phyloP scores from a whole-genome alignment of 2,113 vertebrate species.

The Pelecanoides urinatrix region DNA sequence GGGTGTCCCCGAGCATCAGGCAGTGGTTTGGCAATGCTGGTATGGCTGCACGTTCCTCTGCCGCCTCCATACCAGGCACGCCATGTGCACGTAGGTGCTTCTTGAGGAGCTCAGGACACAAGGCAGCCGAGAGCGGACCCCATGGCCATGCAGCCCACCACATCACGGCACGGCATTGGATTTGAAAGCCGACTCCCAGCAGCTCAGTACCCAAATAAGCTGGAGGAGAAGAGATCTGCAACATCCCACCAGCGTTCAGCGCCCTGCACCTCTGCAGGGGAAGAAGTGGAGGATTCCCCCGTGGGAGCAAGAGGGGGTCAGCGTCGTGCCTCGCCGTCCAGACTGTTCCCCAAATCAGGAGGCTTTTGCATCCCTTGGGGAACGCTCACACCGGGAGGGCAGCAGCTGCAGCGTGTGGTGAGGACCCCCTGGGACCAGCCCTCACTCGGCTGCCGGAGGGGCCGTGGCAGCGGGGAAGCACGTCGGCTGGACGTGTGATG shows the following conservation, averaged over 20 bases:
- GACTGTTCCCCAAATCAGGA: background rate
- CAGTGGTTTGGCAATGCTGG: background rate
- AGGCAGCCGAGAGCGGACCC: background rate
- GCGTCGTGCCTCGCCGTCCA: rapidly evolving
- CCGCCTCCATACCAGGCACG: rapidly evolving
- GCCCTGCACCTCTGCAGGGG: background rate
- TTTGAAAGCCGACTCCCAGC: background rate
- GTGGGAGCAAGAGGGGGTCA: rapidly evolving
- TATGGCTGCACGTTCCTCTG: background rate
- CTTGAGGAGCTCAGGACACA: rapidly evolving
- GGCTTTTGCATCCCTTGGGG: background rate
- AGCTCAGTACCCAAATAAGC: rapidly evolving
- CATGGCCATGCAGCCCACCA: background rate
- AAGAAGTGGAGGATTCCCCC: background rate
- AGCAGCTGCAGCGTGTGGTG: rapidly evolving
- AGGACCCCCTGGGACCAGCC: rapidly evolving
- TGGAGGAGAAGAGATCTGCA: background rate
- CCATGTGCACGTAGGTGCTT: rapidly evolving
- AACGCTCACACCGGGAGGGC: rapidly evolving
- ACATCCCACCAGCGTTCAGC: rapidly evolving
- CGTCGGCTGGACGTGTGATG: rapidly evolving
- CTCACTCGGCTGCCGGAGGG: background rate
- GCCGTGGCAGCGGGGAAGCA: rapidly evolving
- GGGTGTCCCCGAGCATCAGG: background rate
- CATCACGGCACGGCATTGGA: rapidly evolving